These are phyloP conservation scores for Timema cristinae DNA, from an alignment of 2,888 invertebrate genomes.

Conservation along the genomic window DNA sequence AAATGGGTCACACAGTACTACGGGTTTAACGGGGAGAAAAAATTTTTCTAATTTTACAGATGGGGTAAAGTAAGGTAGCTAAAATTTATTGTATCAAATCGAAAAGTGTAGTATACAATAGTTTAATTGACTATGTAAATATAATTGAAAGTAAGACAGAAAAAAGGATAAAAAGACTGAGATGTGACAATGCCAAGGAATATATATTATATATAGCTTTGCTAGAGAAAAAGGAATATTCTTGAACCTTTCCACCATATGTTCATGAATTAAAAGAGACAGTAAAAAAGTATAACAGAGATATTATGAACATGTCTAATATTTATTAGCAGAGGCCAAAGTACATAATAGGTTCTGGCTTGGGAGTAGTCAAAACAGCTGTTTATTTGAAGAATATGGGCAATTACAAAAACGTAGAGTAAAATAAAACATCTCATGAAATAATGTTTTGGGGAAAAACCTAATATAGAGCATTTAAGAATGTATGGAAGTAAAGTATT, in stretches of 20 bases:
- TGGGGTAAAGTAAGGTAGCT: background rate
- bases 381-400: background rate
- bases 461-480: background rate
- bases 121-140: slow-evolving; percentile 2
- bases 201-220: too few relatives aligned
- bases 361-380: too few relatives aligned
- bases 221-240: too few relatives aligned
- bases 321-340: too few relatives aligned
- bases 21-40: too few relatives aligned
- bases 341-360: too few relatives aligned
- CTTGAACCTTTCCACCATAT: too few relatives aligned
- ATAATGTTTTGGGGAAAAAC: background rate
- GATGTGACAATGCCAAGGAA: too few relatives aligned
- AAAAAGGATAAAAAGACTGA: background rate
- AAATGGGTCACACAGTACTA: too few relatives aligned
- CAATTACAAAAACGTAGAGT: background rate
- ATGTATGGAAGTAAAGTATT: background rate
- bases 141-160: slow-evolving; percentile 1
- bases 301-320: too few relatives aligned
- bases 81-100: background rate
- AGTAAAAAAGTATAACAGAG: too few relatives aligned
- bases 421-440: background rate
- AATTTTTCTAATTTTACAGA: background rate
- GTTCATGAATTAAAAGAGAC: too few relatives aligned
- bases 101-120: background rate